A percentile compares a stretch with the other conserved stretches of the same genome.
Conservation (phyloP, 2,888 invertebrate species). For the Ochropleura leucogaster region DNA sequence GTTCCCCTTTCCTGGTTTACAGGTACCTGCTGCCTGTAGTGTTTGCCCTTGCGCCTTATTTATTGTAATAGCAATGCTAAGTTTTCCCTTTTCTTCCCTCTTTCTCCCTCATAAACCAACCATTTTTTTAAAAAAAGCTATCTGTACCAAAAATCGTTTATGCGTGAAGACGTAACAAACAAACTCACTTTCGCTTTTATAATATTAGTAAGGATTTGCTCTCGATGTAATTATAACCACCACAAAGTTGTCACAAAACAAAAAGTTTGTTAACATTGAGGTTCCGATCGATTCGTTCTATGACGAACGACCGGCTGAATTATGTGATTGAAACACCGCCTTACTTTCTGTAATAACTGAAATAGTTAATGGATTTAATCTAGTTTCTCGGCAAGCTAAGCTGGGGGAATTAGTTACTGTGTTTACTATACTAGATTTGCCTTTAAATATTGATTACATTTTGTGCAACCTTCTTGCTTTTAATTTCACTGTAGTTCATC, state of each 20-base stretch:
- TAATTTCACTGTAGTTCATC: not conserved
- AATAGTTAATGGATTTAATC: slow-evolving; percentile 7
- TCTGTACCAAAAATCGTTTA: too few relatives aligned
- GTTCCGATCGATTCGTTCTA: slow-evolving; percentile 26
- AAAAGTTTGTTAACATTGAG: slow-evolving; percentile 11
- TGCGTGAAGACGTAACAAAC: too few relatives aligned
- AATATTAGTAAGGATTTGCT: too few relatives aligned
- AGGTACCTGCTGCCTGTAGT: too few relatives aligned
- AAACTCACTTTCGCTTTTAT: too few relatives aligned
- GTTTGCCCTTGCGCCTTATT: too few relatives aligned
- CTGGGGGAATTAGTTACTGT: not conserved
- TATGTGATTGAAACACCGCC: slow-evolving; percentile 17
- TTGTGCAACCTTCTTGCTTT: not conserved
- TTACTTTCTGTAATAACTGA: not conserved
- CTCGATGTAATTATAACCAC: slow-evolving; percentile 13
- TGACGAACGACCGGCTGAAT: slow-evolving; percentile 9
- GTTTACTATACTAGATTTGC: not conserved
- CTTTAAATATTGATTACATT: not conserved
- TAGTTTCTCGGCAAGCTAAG: not conserved
- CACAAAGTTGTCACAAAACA: slow-evolving; percentile 13
- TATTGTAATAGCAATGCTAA: too few relatives aligned
- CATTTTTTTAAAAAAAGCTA: too few relatives aligned
- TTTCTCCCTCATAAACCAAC: too few relatives aligned
- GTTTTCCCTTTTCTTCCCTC: too few relatives aligned
- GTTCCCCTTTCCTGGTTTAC: too few relatives aligned